Percentiles rank a stretch among this genome's conserved stretches.
These are phyloP conservation scores for Ageneiosus marmoratus DNA, from an alignment of 2,113 vertebrate species.

Conservation along the genomic window DNA sequence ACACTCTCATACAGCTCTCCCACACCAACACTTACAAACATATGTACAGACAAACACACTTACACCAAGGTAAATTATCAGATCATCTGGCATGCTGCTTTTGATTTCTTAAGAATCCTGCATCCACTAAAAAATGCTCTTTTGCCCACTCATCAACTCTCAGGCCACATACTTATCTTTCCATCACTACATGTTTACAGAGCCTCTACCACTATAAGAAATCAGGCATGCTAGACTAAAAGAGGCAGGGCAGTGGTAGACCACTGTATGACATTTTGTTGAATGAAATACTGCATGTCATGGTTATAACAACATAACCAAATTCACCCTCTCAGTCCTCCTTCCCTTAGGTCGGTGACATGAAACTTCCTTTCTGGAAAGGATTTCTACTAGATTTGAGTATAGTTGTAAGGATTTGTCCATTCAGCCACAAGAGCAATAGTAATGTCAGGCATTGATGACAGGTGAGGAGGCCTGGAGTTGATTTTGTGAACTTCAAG, in stretches of 20 bases:
- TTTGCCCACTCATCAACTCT: not conserved
- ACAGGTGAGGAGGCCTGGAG: too few relatives aligned
- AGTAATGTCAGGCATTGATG: too few relatives aligned
- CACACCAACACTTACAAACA: constrained; percentile 3
- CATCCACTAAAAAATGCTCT: not conserved
- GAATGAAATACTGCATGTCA: constrained; percentile 22
- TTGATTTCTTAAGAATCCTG: not conserved
- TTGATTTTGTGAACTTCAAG: too few relatives aligned
- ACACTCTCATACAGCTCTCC: constrained; percentile 13
- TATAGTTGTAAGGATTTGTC: too few relatives aligned
- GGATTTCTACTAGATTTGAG: too few relatives aligned
- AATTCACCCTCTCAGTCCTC: constrained; percentile 15
- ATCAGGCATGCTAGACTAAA: constrained; percentile 22
- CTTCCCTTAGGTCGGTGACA: constrained; percentile 23
- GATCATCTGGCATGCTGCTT: not conserved
- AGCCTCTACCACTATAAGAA: not conserved
- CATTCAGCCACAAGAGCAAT: too few relatives aligned
- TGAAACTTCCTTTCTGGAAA: not conserved
- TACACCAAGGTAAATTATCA: not conserved
- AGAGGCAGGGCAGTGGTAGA: not conserved
- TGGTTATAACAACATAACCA: not conserved
- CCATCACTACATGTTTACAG: not conserved
- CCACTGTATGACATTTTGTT: constrained; percentile 18
- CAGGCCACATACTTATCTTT: not conserved
- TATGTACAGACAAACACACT: constrained; percentile 3